Evolutionary conservation across 53 echinoderm and acorn worm genomes (phyloP).

Genomic region (Stichopus horrens): DNA sequence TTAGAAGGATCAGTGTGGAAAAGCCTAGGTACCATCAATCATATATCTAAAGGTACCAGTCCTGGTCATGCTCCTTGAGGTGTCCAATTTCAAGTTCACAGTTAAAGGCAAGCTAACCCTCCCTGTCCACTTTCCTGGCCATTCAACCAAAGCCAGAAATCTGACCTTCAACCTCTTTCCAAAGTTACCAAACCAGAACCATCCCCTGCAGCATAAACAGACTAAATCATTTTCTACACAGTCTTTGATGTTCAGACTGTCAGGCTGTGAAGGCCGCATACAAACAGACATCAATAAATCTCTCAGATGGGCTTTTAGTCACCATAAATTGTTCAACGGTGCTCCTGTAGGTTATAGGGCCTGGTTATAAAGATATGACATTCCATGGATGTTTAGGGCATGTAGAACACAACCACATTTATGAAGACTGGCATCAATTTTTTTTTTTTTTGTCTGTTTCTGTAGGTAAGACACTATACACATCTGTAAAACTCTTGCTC

Average conservation of each 20-base stretch:
- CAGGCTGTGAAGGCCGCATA: not conserved
- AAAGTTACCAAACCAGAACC: slow-evolving; percentile 7
- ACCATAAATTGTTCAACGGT: slow-evolving; percentile 32
- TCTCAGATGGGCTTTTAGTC: slow-evolving; percentile 39
- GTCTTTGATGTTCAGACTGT: slow-evolving; percentile 39
- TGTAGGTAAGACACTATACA: no score
- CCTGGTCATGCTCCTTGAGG: no score
- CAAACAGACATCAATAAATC: slow-evolving; percentile 37
- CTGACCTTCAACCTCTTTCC: not conserved
- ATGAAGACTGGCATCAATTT: no score
- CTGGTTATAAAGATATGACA: slow-evolving; percentile 4
- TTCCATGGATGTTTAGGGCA: slow-evolving; percentile 22
- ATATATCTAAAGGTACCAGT: no score
- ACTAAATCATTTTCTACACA: slow-evolving; percentile 28
- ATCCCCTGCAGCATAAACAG: slow-evolving; percentile 14
- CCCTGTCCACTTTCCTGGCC: slow-evolving; percentile 25
- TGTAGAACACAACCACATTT: slow-evolving; percentile 22
- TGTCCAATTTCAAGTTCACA: no score
- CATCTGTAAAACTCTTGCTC: no score
- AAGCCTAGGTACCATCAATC: no score
- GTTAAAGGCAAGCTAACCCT: not conserved
- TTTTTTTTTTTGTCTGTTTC: no score
- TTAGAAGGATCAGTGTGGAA: no score
- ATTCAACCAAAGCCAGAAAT: not conserved
- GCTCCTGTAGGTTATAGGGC: not conserved